Conservation (phyloP, 1,140 invertebrate genomes). For the Drosophila pseudoananassae region DNA sequence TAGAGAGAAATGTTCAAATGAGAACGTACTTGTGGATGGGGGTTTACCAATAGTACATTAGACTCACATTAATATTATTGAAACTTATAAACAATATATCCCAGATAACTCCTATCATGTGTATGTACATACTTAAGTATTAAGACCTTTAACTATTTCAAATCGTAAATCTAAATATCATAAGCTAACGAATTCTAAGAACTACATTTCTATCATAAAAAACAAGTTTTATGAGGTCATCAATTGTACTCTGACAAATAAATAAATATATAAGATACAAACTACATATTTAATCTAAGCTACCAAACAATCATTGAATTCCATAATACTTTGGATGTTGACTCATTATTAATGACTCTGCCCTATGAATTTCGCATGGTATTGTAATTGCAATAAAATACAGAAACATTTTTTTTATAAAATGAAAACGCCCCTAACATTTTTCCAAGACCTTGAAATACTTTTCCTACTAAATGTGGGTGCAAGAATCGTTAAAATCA, state of each 20-base stretch:
- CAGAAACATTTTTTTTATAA: not conserved
- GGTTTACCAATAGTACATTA: not conserved
- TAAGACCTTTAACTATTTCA: too few species aligned
- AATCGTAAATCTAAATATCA: not conserved
- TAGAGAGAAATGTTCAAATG: not conserved
- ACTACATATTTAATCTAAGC: too few species aligned
- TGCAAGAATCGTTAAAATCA: not conserved
- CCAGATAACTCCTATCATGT: too few species aligned
- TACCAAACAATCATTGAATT: not conserved
- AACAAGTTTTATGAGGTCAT: not conserved
- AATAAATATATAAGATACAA: too few species aligned
- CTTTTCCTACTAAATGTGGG: not conserved
- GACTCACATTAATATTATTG: not conserved
- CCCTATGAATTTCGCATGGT: not conserved
- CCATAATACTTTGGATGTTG: too few species aligned
- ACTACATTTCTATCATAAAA: not conserved
- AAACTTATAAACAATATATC: not conserved
- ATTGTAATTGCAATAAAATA: slow-evolving; percentile 1
- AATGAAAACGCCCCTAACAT: not conserved
- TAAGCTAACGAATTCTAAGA: not conserved
- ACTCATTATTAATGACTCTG: too few species aligned
- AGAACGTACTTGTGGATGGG: not conserved
- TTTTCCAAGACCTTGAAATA: not conserved
- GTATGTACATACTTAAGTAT: too few species aligned
- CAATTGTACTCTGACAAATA: not conserved